Conservation (phyloP, 2,113 vertebrate species). For the Poecile atricapillus region DNA sequence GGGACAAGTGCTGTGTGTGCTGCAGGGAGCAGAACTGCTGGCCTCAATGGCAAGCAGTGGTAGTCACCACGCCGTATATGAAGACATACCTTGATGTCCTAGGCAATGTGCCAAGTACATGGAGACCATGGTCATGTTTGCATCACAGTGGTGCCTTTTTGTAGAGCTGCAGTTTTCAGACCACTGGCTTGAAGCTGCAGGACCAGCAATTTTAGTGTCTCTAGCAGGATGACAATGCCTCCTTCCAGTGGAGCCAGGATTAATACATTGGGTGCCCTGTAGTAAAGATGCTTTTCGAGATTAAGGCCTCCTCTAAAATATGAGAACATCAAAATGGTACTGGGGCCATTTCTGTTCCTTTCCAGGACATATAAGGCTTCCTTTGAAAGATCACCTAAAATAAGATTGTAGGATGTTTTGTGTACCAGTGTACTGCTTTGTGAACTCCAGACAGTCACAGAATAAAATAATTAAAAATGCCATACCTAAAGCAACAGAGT, state of each 20-base stretch:
- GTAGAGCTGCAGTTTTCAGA: not conserved
- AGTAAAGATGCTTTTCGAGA: not conserved
- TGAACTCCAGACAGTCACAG: not conserved
- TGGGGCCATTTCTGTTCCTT: not conserved
- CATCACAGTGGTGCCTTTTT: not conserved
- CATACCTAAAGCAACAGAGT: not conserved
- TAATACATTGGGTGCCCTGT: not conserved
- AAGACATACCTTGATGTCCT: not conserved
- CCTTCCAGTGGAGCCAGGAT: not conserved
- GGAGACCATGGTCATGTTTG: not conserved
- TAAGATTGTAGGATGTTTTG: not conserved
- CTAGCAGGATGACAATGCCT: not conserved
- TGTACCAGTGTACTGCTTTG: not conserved
- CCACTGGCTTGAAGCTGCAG: not conserved
- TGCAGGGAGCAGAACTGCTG: not conserved
- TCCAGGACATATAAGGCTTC: not conserved
- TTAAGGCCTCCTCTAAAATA: not conserved
- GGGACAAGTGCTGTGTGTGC: not conserved
- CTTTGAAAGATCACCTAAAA: not conserved
- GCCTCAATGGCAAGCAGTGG: not conserved
- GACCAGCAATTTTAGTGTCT: not conserved
- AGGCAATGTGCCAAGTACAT: not conserved
- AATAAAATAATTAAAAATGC: not conserved
- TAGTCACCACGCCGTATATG: accelerated
- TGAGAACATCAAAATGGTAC: not conserved